Conservation (phyloP, 2,888 invertebrate species). For the Alviniconcha strummeri region DNA sequence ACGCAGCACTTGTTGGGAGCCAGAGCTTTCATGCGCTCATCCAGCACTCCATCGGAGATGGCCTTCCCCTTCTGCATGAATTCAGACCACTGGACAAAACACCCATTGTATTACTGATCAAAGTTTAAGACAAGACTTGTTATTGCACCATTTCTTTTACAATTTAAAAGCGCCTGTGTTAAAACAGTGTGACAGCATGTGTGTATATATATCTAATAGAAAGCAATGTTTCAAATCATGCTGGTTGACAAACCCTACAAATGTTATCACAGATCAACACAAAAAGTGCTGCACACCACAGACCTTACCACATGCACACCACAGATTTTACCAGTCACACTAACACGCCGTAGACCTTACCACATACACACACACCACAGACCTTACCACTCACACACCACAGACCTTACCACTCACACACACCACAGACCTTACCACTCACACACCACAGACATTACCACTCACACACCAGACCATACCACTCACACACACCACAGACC, state of each 20-base stretch:
- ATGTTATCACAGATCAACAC: background rate
- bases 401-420: background rate
- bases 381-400: background rate
- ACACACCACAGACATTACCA: background rate
- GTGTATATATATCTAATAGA: background rate
- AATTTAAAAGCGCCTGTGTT: too few relatives aligned
- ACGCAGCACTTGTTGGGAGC: constrained; percentile 70
- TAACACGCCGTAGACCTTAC: background rate
- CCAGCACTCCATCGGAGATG: constrained; percentile 56
- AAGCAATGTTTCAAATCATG: background rate
- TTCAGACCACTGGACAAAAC: constrained; percentile 66
- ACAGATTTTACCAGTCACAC: too few relatives aligned
- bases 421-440: background rate
- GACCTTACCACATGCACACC: background rate
- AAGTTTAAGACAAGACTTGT: too few relatives aligned
- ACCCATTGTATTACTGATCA: too few relatives aligned
- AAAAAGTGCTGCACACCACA: background rate
- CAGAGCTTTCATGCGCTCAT: constrained; percentile 53
- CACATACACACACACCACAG: background rate
- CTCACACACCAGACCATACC: background rate
- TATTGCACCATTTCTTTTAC: too few relatives aligned
- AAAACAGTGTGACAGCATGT: too few relatives aligned
- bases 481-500: background rate
- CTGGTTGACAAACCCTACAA: background rate
- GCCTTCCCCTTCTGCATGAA: constrained; percentile 61